Conservation (phyloP, 2,113 vertebrate species). For the Pristiophorus japonicus region DNA sequence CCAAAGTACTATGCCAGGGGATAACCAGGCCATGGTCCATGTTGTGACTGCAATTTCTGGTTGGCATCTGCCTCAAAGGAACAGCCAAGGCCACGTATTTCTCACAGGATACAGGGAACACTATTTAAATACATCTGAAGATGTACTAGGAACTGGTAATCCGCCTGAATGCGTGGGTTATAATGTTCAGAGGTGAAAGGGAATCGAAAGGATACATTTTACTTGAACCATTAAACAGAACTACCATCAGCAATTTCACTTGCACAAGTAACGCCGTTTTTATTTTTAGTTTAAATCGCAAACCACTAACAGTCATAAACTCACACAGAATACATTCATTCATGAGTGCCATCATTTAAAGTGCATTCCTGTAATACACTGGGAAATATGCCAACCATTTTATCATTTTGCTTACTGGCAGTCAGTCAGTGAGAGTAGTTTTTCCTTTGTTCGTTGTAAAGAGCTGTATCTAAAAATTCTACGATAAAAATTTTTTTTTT, state of each 20-base stretch:
- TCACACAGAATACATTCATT: background rate
- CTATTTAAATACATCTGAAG: background rate
- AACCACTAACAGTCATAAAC: background rate
- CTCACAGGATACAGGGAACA: background rate
- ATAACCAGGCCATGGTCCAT: background rate
- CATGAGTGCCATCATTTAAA: background rate
- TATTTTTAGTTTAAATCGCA: background rate
- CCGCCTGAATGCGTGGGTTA: too few species aligned
- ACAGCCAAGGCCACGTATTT: background rate
- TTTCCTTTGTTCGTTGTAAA: too few species aligned
- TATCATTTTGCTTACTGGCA: slow-evolving; percentile 8
- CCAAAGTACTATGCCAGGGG: background rate
- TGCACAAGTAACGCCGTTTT: background rate
- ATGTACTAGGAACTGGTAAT: background rate
- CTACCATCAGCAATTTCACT: background rate
- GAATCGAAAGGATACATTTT: background rate
- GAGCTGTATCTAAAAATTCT: too few species aligned
- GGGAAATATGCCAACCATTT: background rate
- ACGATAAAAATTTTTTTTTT: too few species aligned
- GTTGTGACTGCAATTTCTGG: background rate
- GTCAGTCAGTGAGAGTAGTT: background rate
- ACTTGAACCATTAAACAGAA: background rate
- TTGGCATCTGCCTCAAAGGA: background rate
- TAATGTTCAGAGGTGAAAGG: background rate
- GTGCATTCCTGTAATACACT: background rate